These are phyloP conservation scores for Enteromius radiatus DNA, from an alignment of 2,797 vertebrate species.

Conservation along the genomic window DNA sequence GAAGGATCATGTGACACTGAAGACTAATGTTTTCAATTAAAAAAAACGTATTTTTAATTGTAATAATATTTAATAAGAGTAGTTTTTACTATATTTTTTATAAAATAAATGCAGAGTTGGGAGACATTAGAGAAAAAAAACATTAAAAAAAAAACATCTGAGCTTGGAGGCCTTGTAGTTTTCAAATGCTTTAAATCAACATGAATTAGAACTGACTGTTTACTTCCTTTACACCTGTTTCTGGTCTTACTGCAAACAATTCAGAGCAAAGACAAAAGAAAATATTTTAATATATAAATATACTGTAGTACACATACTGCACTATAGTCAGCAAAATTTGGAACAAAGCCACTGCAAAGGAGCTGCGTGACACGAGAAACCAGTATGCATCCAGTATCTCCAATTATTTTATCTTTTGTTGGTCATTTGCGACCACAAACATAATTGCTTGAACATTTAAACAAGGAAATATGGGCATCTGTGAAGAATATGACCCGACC, in stretches of 20 bases:
- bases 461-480: slow-evolving; percentile 15
- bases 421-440: slow-evolving; percentile 8
- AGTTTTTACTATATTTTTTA: neutral
- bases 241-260: neutral
- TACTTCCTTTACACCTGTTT: neutral
- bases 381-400: neutral
- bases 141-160: too few species aligned
- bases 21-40: neutral
- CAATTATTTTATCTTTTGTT: neutral
- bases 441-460: slow-evolving; percentile 32
- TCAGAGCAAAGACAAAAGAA: neutral
- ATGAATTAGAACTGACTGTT: neutral
- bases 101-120: neutral
- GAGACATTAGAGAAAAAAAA: neutral
- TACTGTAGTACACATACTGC: neutral
- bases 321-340: neutral
- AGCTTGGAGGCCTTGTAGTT: neutral
- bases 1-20: neutral
- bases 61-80: neutral
- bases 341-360: neutral
- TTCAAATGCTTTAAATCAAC: neutral
- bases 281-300: neutral
- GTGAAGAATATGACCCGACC: neutral
- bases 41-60: neutral
- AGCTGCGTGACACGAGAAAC: neutral